A percentile compares a stretch with the other conserved stretches of the same genome.
Evolutionary conservation across 2,113 vertebrate species (phyloP).

Genomic region (Microtus pennsylvanicus): DNA sequence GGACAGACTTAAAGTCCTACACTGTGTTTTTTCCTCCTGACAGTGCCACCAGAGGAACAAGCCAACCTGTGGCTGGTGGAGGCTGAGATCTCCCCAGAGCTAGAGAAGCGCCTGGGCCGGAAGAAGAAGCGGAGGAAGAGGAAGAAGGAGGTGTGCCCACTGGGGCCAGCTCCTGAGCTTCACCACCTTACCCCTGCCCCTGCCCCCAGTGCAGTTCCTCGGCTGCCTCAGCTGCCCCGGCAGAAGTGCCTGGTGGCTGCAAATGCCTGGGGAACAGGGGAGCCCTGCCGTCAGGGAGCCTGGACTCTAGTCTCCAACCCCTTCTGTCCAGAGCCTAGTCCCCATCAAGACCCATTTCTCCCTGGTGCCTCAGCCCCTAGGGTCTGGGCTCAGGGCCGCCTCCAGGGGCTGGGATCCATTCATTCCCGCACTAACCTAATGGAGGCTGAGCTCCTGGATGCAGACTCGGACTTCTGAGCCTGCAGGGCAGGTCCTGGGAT

Average conservation of each 20-base stretch:
- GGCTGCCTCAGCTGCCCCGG: conserved; percentile 91
- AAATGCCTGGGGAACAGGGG: conserved; percentile 51
- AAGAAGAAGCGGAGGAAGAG: conserved; percentile 94
- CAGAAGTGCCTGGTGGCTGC: conserved; percentile 90
- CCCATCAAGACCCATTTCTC: conserved; percentile 73
- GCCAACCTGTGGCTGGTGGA: conserved; percentile 94
- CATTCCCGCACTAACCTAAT: conserved; percentile 96
- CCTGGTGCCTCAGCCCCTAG: background rate
- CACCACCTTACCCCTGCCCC: conserved; percentile 70
- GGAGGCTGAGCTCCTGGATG: conserved; percentile 95
- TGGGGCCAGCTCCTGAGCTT: conserved; percentile 66
- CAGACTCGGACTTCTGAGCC: conserved; percentile 93
- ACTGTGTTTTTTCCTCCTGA: background rate
- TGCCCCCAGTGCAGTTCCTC: conserved; percentile 89
- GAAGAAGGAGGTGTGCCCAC: conserved; percentile 89
- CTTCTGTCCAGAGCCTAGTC: conserved; percentile 83
- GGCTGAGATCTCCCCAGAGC: conserved; percentile 92
- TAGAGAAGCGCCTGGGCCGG: conserved; percentile 88
- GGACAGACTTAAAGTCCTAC: background rate
- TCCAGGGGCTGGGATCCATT: conserved; percentile 88
- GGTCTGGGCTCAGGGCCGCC: conserved; percentile 86
- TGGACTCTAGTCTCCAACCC: conserved; percentile 86
- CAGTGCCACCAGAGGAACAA: conserved; percentile 94
- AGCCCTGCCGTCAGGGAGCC: conserved; percentile 74
- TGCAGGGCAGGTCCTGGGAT: background rate